Evolutionary conservation across 1,140 invertebrate genomes (phyloP), one percentile per base, ranked within the genome.

Genomic region (Muscidifurax raptorellus): DNA sequence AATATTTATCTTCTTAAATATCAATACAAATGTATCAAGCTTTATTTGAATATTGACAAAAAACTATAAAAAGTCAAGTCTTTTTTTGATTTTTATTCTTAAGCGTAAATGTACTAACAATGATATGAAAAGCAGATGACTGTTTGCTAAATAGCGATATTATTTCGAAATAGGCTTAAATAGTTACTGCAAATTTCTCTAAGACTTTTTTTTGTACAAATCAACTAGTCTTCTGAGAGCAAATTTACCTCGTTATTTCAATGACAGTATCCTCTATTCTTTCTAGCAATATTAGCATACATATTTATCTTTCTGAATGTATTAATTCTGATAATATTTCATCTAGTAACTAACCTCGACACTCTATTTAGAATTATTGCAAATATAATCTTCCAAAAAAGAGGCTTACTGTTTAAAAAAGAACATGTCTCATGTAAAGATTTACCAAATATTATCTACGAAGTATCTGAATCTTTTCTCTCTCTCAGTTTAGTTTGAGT

Each of bases 31-130:
- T 71, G 67, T 71, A 13, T 71, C 15, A 47, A 47, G 44, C 44
- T 15, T 47, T 28, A 3, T 15, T 71, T 71, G 25, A 71, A 71
- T 15, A 71, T 30, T 36, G 30, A 72, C 15, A 18, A 80, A 69
- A 71, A 25, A 59, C 27, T 52, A 47, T 22, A 80, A 71, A 22
- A 80, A 69, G 52, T 66, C 66, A 69, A 27, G 18, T 59, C 22
- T 69, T 69, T 74, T 59, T 81, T 59, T 74, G 28, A 74, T 81
- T 81, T 80, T 72, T 47, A 80, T n/a, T 67, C 79, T 71, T 80
- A 71, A n/a, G 15, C 52, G 0, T n/a, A 80, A 22, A 22, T 18
- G 10, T 74, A 40, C 25, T 74, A 74, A 80, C 72, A 80, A 80
- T 71, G 52, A 30, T n/a, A 30, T 52, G 79, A 80, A 80, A 80